These are phyloP conservation scores for Antigone vipio DNA, from an alignment of 2,113 vertebrate species.

Conservation along the genomic window DNA sequence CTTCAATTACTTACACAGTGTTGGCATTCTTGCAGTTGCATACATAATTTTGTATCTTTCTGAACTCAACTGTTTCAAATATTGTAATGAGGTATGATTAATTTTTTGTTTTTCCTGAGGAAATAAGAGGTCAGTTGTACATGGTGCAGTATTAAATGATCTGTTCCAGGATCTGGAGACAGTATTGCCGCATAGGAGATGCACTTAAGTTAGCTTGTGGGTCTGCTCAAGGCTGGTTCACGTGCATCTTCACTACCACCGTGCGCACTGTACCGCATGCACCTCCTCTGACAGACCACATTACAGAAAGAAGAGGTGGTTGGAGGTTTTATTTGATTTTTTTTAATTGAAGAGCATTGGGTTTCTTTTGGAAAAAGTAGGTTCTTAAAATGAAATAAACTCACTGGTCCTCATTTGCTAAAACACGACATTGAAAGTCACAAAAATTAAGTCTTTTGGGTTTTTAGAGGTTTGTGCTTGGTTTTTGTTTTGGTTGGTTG, in stretches of 20 bases:
- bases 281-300: accelerated
- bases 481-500: background rate
- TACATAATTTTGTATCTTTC: background rate
- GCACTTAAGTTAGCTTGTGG: too few relatives aligned
- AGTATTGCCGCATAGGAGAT: background rate
- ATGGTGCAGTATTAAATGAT: too few relatives aligned
- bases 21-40: background rate
- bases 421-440: background rate
- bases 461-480: background rate
- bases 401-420: background rate
- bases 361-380: background rate
- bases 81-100: background rate
- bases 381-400: background rate
- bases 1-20: background rate
- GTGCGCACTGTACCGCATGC: background rate
- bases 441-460: background rate
- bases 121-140: background rate
- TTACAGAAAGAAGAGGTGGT: background rate
- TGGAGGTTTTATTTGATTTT: background rate
- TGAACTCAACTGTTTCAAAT: background rate
- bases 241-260: background rate
- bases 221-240: background rate
- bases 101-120: background rate
- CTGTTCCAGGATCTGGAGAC: background rate
- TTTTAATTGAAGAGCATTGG: background rate